Conservation (phyloP, 2,888 invertebrate genomes). For the Patella ulyssiponensis region DNA sequence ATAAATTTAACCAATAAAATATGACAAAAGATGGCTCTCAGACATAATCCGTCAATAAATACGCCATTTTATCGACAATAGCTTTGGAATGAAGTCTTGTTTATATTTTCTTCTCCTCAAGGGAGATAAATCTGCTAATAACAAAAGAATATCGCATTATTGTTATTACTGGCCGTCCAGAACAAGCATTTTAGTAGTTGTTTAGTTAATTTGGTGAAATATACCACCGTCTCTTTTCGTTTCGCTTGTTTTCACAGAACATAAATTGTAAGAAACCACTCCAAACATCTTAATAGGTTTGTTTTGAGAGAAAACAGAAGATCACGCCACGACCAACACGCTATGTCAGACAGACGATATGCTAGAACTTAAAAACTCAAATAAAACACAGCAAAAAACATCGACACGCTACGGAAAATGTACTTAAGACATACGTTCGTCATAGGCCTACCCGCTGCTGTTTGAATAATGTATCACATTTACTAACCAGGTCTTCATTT, state of each 20-base stretch:
- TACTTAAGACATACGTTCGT: too few relatives aligned
- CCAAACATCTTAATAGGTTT: constrained; percentile 8
- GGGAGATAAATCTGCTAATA: neutral
- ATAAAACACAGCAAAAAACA: neutral
- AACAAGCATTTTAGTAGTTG: neutral
- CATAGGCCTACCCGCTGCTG: too few relatives aligned
- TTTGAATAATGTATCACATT: too few relatives aligned
- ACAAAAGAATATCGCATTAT: neutral
- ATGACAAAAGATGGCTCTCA: neutral
- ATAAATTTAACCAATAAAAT: neutral
- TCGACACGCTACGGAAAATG: neutral
- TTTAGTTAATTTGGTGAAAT: neutral
- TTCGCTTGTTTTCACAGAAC: neutral
- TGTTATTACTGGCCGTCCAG: neutral
- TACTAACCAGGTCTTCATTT: too few relatives aligned
- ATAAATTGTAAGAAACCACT: constrained; percentile 1
- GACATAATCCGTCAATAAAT: neutral
- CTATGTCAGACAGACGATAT: too few relatives aligned
- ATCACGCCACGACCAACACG: neutral
- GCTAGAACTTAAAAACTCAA: too few relatives aligned
- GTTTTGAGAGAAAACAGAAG: neutral
- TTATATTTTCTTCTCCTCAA: neutral
- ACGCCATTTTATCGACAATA: neutral
- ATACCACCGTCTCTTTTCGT: constrained; percentile 3
- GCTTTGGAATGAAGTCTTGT: too few relatives aligned